phyloP scores from a whole-genome alignment of 2,113 vertebrate genomes.

The Oxygymnocypris stewartii region DNA sequence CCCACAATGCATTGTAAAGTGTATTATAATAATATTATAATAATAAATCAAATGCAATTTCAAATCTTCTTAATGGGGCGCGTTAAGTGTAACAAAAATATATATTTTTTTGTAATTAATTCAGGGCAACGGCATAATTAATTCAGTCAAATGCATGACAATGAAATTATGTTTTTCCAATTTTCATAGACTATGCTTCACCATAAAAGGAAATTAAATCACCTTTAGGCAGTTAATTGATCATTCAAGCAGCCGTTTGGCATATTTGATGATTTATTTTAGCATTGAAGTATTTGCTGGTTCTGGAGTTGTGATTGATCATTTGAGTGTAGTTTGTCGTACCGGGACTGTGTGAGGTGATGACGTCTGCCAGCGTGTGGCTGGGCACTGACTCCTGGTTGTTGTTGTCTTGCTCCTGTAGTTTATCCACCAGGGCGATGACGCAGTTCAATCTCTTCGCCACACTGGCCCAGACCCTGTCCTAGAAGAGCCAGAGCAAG shows the following conservation, averaged over 20 bases:
- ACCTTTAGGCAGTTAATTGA: background rate
- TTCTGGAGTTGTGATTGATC: background rate
- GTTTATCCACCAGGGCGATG: constrained; percentile 91
- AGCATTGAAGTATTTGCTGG: background rate
- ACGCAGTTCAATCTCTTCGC: constrained; percentile 94
- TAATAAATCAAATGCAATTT: background rate
- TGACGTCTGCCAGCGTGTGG: constrained; percentile 74
- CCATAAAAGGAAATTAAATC: background rate
- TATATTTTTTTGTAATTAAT: background rate
- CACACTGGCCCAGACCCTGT: constrained; percentile 93
- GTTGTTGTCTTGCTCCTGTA: constrained; percentile 81
- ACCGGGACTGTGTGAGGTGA: constrained; percentile 80
- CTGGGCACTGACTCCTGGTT: constrained; percentile 66
- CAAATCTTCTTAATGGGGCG: background rate
- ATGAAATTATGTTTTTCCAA: background rate
- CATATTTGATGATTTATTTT: background rate
- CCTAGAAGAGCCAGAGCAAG: constrained; percentile 80
- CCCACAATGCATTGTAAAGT: background rate
- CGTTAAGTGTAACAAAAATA: background rate
- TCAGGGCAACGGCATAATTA: background rate
- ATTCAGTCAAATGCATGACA: background rate
- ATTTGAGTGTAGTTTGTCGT: constrained; percentile 53
- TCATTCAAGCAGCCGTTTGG: background rate
- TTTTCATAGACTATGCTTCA: background rate
- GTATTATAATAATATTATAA: too few species aligned